phyloP scores from a whole-genome alignment of 2,797 vertebrate species.

The Anguilla anguilla region DNA sequence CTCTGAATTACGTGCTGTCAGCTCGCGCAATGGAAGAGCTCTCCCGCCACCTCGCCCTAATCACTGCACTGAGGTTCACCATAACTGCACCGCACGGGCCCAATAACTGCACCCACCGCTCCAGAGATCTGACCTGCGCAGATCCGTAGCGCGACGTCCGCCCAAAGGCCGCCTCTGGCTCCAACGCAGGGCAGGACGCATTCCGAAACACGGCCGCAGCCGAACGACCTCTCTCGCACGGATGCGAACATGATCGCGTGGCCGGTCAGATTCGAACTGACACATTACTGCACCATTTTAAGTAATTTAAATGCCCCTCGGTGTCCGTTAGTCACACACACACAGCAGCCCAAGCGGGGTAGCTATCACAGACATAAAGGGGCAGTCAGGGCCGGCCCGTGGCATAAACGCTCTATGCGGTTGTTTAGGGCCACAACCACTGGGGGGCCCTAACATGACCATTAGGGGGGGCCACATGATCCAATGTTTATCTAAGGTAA shows the following conservation, averaged over 20 bases:
- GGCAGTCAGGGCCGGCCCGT: too few species aligned
- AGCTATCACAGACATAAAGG: too few species aligned
- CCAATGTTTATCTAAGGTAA: too few species aligned
- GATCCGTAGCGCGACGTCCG: not conserved
- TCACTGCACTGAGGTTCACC: not conserved
- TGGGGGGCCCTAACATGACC: too few species aligned
- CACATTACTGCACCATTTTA: not conserved
- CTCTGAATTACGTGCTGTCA: constrained; percentile 3
- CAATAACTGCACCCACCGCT: not conserved
- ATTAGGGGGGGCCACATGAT: too few species aligned
- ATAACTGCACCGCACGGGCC: not conserved
- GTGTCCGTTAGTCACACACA: not conserved
- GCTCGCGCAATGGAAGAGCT: not conserved
- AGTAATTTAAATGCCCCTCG: not conserved
- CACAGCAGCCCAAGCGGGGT: not conserved
- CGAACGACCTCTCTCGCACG: not conserved
- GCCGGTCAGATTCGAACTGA: not conserved
- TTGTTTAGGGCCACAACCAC: too few species aligned
- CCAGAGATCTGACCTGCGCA: not conserved
- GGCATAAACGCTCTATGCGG: too few species aligned
- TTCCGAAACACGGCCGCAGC: not conserved
- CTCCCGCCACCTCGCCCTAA: not conserved
- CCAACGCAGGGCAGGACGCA: not conserved
- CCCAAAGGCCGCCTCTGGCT: not conserved
- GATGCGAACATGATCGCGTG: not conserved